Evolutionary conservation across 2,888 invertebrate genomes (phyloP), one percentile per base, ranked within the genome.

Genomic region (Spisula subtruncata): DNA sequence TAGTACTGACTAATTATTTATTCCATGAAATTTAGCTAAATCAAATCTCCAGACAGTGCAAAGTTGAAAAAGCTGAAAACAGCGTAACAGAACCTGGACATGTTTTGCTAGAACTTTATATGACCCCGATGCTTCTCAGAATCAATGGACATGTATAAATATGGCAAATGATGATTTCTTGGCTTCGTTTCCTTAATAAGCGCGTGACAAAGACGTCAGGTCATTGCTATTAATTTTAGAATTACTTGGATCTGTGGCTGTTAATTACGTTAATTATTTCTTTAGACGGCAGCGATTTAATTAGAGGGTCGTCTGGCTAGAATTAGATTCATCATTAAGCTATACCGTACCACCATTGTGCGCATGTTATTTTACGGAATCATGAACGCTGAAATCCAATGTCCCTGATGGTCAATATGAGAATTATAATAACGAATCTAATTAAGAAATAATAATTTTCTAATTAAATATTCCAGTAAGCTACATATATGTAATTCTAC

Each of bases 211-310:
- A 51, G 51, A 51, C 51, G 51, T 60, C 60, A 60, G 60, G 25
- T 60, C 60, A 60, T 18, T 60, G 60, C n/a, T 60, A 60, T 25
- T 60, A 60, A 60, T 60, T 60, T n/a, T 2, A 2, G 25, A 60
- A 60, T 60, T 60, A 60, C 60, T 60, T 60, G 18, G 20, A 8
- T 60, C 60, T 25, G 60, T 60, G 60, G 51, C 12, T 51, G 51
- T 16, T 51, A 51, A 51, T 60, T 20, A 60, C 60, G 32, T 29
- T 32, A 71, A 71, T 71, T 32, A 32, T 32, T 32, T 71, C 29
- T 32, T 29, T 71, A 16, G 71, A 71, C 71, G 71, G 29, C 71
- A 71, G n/a, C 71, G 71, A 71, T 71, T 29, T 32, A 71, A 71
- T 71, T 71, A 71, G 71, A n/a, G 12, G n/a, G 29, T 71, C 71